Evolutionary conservation across 2,888 invertebrate genomes (phyloP), one percentile per base, ranked within the genome.

Genomic region (Protonemura montana): DNA sequence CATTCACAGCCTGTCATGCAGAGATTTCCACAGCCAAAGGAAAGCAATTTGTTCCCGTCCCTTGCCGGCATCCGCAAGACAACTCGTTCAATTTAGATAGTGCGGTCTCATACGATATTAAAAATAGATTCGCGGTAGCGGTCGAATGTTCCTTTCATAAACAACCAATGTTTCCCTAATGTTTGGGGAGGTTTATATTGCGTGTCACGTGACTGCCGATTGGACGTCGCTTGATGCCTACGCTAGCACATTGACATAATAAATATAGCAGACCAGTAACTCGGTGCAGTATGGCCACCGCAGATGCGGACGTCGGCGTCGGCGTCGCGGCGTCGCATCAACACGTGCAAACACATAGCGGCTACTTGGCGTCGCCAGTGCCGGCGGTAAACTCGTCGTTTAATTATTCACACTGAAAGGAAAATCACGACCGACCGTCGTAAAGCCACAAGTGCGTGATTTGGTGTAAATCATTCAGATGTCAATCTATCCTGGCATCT

Each of bases 211-310:
- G 59, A 59, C 59, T 21, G 59, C 6, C 59, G 21, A 13, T 16
- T 59, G 59, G 59, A 10, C 59, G 59, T 59, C 59, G 59, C 21
- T 21, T 2, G 59, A 3, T 13, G 5, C 6, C 41, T 5, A 7
- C 41, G 41, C 41, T 41, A n/a, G 35, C 59, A 59, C 59, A 59
- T 59, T 59, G 59, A 59, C 59, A 59, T 59, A 59, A 59, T 59
- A 59, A 59, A 59, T 59, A 59, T 21, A 21, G 59, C 59, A 21
- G 59, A 10, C 16, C 21, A 10, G 59, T 59, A 59, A 13, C 21
- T 10, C 59, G 59, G 59, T 59, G 13, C 21, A 59, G 21, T 21
- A 21, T 13, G 6, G 41, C 41, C 41, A 41, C 41, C 41, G 41
- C 41, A 41, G 41, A 13, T 41, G 59, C 21, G 35, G 5, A 35